A percentile compares a stretch with the other conserved stretches of the same genome.
These are phyloP conservation scores for Falco columbarius DNA, from an alignment of 2,797 vertebrate genomes.

Conservation along the genomic window DNA sequence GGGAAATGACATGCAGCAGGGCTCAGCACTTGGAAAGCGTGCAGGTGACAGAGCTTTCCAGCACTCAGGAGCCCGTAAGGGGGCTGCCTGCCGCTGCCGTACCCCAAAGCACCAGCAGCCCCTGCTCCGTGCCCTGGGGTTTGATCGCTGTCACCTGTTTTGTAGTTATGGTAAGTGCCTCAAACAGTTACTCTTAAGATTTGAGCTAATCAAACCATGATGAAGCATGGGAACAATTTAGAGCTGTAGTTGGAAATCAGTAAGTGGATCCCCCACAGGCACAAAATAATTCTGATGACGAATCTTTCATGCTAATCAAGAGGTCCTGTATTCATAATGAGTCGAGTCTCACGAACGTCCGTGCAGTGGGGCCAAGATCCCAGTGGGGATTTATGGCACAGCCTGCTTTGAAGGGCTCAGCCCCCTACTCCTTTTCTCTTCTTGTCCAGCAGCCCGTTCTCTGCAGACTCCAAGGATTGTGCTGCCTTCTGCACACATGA, in stretches of 20 bases:
- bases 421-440: not conserved
- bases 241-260: constrained; percentile 54
- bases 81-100: not conserved
- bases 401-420: not conserved
- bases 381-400: not conserved
- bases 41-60: not conserved
- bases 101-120: not conserved
- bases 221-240: constrained; percentile 72
- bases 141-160: constrained; percentile 35
- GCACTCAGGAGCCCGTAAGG: not conserved
- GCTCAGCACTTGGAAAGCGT: not conserved
- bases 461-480: not conserved
- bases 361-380: not conserved
- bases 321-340: not conserved
- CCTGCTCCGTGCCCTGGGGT: not conserved
- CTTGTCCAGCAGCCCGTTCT: not conserved
- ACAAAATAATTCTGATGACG: constrained; percentile 10
- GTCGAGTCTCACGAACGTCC: not conserved
- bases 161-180: not conserved
- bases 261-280: constrained; percentile 61
- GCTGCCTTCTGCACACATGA: not conserved
- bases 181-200: constrained; percentile 19
- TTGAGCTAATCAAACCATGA: constrained; percentile 62
- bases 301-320: constrained; percentile 47
- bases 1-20: not conserved